Evolutionary conservation across 2,113 vertebrate genomes (phyloP), one percentile per base, ranked within the genome.

Genomic region (Vidua macroura): DNA sequence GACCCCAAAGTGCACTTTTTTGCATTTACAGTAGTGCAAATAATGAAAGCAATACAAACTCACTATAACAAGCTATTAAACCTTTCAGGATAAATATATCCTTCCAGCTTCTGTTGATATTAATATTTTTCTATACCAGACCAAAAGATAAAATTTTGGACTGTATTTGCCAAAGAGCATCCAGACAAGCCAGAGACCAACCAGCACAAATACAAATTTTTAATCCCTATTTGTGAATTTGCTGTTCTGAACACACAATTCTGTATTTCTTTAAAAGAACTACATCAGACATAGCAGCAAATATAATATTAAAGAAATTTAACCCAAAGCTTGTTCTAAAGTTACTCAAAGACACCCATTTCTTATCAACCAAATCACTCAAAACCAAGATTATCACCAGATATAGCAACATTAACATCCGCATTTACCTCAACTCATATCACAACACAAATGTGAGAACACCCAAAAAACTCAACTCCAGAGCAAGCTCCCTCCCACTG

Each of bases 311-410:
- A 60, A 43, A 49, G 20, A 31, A 90, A 63, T 35, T 9, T 44
- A 90, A 69, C 23, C 21, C 59, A 78, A 80, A 85, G 27, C 0
- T 88, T 86, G 11, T 64, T 88, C 69, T 78, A 86, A 81, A 79
- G 82, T 95, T 95, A 83, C 76, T 81, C 68, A 90, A 83, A 86
- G 90, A 11, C 85, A 93, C 48, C 35, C 39, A 63, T 60, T 53
- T 72, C 64, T 92, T 95, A 96, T 96, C 93, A 92, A 58, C 3
- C 27, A 64, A 80, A 95, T 95, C 92, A 4, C 64, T 83, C 51
- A 78, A 93, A 93, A 83, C 80, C 56, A 86, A 97, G 83, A 91
- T 93, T 92, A 93, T 81, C 63, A 86, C 44, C 83, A 75, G 93
- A 94, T 92, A 94, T 2, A 87, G 72, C 49, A 48, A 44, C 92